Conservation (phyloP, 2,888 invertebrate species). For the Auanema freiburgensis region DNA sequence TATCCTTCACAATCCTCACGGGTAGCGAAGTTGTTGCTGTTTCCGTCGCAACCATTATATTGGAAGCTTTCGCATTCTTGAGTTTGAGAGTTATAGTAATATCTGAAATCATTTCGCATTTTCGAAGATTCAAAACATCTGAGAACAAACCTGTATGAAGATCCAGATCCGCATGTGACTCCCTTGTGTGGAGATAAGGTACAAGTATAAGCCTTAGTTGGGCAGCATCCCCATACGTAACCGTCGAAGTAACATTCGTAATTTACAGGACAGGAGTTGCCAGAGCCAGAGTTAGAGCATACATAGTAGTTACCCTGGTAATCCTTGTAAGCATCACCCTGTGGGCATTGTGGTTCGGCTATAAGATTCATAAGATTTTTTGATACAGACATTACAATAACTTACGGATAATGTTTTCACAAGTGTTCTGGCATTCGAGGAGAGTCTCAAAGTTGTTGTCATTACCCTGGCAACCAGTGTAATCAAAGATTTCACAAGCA, state of each 20-base stretch:
- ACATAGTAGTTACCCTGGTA: slow-evolving; percentile 62
- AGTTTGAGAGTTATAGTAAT: slow-evolving; percentile 42
- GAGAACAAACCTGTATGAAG: slow-evolving; percentile 55
- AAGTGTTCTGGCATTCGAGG: slow-evolving; percentile 62
- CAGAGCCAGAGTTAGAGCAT: slow-evolving; percentile 58
- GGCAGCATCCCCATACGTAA: slow-evolving; percentile 63
- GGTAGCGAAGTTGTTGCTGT: slow-evolving; percentile 62
- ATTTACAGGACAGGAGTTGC: slow-evolving; percentile 55
- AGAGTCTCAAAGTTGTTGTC: slow-evolving; percentile 63
- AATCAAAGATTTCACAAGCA: slow-evolving; percentile 62
- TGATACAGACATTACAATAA: neutral
- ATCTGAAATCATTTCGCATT: slow-evolving; percentile 11
- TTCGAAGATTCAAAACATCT: slow-evolving; percentile 32
- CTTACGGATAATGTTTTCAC: slow-evolving; percentile 61
- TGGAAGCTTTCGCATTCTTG: slow-evolving; percentile 55
- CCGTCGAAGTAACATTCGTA: slow-evolving; percentile 60
- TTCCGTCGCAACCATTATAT: slow-evolving; percentile 63
- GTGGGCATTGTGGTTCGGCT: slow-evolving; percentile 64
- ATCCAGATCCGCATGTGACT: slow-evolving; percentile 60
- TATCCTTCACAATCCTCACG: slow-evolving; percentile 58
- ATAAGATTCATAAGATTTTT: slow-evolving; percentile 17
- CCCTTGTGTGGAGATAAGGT: slow-evolving; percentile 60
- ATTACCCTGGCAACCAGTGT: slow-evolving; percentile 58
- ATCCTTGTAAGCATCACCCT: slow-evolving; percentile 64
- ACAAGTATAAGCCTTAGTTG: slow-evolving; percentile 63